A percentile compares a stretch with the other conserved stretches of the same genome.
phyloP scores from a whole-genome alignment of 2,888 invertebrate genomes.

The Drosophila picticornis region DNA sequence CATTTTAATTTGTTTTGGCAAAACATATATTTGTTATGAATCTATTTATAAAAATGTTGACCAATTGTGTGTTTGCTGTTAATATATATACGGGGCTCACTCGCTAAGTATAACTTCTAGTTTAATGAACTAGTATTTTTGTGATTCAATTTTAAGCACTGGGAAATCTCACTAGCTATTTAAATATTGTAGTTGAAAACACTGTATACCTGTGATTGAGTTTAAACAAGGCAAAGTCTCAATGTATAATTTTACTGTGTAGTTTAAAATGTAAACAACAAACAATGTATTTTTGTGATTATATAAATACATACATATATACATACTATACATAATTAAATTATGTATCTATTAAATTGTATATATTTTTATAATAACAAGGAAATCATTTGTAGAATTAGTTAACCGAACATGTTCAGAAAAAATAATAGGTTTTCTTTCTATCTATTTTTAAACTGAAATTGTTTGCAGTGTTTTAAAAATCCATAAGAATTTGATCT shows the following conservation, averaged over 20 bases:
- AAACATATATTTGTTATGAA: conserved; percentile 66
- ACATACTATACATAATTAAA: too few species aligned
- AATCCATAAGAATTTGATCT: background rate
- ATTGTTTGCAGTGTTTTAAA: background rate
- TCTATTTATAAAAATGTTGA: conserved; percentile 59
- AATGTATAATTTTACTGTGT: too few species aligned
- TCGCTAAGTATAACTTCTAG: background rate
- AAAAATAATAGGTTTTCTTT: background rate
- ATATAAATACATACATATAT: too few species aligned
- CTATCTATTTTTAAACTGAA: background rate
- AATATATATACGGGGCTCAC: background rate
- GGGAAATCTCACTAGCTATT: background rate
- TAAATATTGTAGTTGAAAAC: background rate
- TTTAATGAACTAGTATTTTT: background rate
- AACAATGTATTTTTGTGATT: too few species aligned
- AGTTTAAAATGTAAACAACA: too few species aligned
- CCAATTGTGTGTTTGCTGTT: conserved; percentile 10
- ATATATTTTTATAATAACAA: background rate
- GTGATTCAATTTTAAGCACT: too few species aligned
- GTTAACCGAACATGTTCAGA: background rate
- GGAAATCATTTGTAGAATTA: background rate
- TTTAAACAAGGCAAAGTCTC: too few species aligned
- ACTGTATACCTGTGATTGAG: too few species aligned
- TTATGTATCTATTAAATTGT: background rate
- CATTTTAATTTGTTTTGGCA: conserved; percentile 43